Conservation (phyloP, 2,797 vertebrate genomes). For the Oreortyx pictus region DNA sequence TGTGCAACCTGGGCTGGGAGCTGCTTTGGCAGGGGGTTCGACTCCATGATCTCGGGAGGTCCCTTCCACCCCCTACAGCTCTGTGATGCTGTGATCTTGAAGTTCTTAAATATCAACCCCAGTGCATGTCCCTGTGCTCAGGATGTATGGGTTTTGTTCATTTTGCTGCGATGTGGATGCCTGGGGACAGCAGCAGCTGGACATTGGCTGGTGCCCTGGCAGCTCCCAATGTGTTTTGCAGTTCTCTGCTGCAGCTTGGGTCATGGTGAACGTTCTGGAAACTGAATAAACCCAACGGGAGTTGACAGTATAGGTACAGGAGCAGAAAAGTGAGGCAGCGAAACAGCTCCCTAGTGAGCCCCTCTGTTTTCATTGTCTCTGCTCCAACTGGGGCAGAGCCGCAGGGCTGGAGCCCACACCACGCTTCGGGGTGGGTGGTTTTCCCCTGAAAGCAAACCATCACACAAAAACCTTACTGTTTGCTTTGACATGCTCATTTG, state of each 20-base stretch:
- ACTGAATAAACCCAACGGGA: background rate
- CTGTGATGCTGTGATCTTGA: no score
- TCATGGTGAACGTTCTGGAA: conserved; percentile 47
- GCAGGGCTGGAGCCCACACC: background rate
- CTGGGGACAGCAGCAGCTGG: background rate
- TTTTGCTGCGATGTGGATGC: background rate
- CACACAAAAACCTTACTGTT: background rate
- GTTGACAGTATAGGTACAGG: background rate
- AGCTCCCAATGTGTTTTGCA: background rate
- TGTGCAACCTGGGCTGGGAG: no score
- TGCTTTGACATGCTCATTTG: conserved; percentile 3
- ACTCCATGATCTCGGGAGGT: no score
- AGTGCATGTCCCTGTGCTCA: background rate
- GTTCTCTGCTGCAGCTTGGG: background rate
- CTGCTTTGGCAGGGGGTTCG: no score
- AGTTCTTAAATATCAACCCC: background rate
- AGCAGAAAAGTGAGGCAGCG: background rate
- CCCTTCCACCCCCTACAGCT: no score
- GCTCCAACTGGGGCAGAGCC: background rate
- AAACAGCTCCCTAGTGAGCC: background rate
- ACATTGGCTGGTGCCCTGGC: conserved; percentile 49
- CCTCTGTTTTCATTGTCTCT: conserved; percentile 4
- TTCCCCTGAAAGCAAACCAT: background rate
- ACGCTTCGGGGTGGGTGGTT: background rate
- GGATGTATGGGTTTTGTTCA: background rate